Conservation (phyloP, 2,888 invertebrate species). For the Slavum lentiscoides region DNA sequence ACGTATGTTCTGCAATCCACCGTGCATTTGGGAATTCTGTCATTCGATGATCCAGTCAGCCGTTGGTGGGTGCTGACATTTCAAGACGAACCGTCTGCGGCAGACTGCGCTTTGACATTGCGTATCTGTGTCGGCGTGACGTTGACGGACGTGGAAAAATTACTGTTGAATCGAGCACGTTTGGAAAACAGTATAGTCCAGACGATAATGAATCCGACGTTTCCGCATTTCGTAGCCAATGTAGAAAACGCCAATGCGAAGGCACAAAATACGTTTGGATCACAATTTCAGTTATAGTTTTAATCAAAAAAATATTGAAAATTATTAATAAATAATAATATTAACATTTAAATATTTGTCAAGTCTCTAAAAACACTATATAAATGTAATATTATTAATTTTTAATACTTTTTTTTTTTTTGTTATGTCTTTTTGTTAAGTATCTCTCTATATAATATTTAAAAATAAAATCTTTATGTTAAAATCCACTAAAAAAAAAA, state of each 20-base stretch:
- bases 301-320: constrained; percentile 14
- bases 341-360: constrained; percentile 35
- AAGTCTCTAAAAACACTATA: constrained; percentile 27
- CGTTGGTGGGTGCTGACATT: constrained; percentile 28
- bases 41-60: constrained; percentile 6
- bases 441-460: constrained; percentile 22
- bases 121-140: not conserved
- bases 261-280: constrained; percentile 14
- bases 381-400: constrained; percentile 3
- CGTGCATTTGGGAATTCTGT: constrained; percentile 24
- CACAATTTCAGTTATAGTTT: not conserved
- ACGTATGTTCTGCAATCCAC: constrained; percentile 13
- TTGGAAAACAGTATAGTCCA: constrained; percentile 1
- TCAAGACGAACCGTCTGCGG: not conserved
- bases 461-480: constrained; percentile 40
- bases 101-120: not conserved
- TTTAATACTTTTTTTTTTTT: not conserved
- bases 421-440: constrained; percentile 40
- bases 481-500: constrained; percentile 36
- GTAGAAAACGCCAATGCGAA: constrained; percentile 5
- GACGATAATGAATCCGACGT: not conserved
- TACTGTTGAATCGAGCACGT: not conserved
- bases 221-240: constrained; percentile 9
- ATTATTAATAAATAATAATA: constrained; percentile 6
- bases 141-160: constrained; percentile 15